phyloP scores from a whole-genome alignment of 1,140 invertebrate species.

The Zaprionus kolodkinae region DNA sequence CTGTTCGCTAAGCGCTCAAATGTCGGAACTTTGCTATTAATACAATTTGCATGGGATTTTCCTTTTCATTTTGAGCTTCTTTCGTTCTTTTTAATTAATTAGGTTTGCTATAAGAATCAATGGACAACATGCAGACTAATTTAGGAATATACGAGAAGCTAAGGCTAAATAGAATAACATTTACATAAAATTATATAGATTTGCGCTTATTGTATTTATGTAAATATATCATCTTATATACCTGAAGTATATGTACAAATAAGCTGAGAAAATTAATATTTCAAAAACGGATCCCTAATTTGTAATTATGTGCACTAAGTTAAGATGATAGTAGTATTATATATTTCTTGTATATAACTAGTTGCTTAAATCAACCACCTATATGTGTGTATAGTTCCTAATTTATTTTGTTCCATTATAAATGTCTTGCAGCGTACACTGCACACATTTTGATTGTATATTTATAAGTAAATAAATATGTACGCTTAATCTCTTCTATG shows the following conservation, averaged over 20 bases:
- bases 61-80: slow-evolving; percentile 18
- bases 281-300: too few species aligned
- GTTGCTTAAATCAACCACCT: too few species aligned
- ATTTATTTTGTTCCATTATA: neutral
- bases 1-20: slow-evolving; percentile 38
- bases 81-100: slow-evolving; percentile 29
- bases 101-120: slow-evolving; percentile 21
- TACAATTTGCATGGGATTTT: slow-evolving; percentile 50
- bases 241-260: too few species aligned
- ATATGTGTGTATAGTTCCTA: too few species aligned
- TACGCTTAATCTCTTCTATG: neutral
- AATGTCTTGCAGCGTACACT: neutral
- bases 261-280: too few species aligned
- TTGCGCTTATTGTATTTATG: too few species aligned
- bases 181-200: neutral
- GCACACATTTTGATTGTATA: slow-evolving; percentile 13
- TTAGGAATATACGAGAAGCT: neutral
- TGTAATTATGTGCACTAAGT: too few species aligned
- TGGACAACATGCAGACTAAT: slow-evolving; percentile 19
- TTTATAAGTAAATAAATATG: neutral
- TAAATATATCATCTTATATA: too few species aligned
- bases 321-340: too few species aligned
- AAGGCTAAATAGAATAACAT: neutral
- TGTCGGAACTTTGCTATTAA: slow-evolving; percentile 36
- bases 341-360: too few species aligned